Base-by-base conservation (phyloP, 2,113 vertebrate genomes). In the Rhea pennata region DNA sequence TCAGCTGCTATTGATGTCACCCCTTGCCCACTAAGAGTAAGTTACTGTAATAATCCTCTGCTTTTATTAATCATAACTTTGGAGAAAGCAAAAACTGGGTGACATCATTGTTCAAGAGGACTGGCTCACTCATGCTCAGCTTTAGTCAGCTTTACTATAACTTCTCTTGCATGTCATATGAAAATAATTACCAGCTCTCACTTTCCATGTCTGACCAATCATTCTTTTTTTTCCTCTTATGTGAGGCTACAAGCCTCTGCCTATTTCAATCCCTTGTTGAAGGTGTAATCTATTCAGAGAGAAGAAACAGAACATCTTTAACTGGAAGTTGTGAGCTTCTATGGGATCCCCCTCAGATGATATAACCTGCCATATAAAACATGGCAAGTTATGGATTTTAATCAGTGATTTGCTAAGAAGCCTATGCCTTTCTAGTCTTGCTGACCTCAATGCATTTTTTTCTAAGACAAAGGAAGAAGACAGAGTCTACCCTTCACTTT, bases 1-100 rank as follows among this genome's bases (percentile, higher is more conserved):
- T 98, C 98, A 98, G 98, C 98, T 98, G 98, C 92, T 97, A 97
- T 91, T 98, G 98, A 98, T 96, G 97, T 98, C 97, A 97, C 88
- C 90, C 39, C 56, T 97, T 98, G 96, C 98, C 97, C 96, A 97
- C 96, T 96, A 97, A 96, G 95, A 97, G 92, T 97, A 95, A 98
- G 95, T 98, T 98, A 98, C 98, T 98, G 98, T 98, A 98, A 98
- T 98, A 98, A 98, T 96, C 96, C 96, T 96, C 61, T 95, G 29
- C 44, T 90, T 97, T 98, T 98, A 98, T 98, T 98, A 98, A 98
- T 98, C 98, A 98, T 96, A 97, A 96, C 89, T 88, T 97, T 97
- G 96, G 91, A 98, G 97, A 97, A 97, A 97, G 96, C 97, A 97
- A 97, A 97, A 95, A 95, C 56, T 92, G 78, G 71, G 92, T 98